These are phyloP conservation scores for Masticophis lateralis DNA, from an alignment of 2,797 vertebrate species.

Conservation along the genomic window DNA sequence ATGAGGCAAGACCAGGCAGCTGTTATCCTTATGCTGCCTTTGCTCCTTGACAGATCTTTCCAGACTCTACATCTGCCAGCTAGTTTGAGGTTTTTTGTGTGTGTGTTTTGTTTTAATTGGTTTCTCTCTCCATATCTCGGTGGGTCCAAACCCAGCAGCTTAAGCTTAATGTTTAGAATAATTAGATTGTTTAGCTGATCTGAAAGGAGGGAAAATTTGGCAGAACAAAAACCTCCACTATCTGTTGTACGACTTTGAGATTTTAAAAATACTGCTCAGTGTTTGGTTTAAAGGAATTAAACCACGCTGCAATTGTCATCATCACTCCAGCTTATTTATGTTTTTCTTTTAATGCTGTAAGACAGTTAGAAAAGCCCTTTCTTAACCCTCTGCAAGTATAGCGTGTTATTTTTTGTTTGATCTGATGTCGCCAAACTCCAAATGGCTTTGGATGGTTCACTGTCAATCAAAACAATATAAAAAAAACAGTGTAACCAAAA, in stretches of 20 bases:
- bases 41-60: conserved; percentile 26
- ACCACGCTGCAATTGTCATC: conserved; percentile 44
- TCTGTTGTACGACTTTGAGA: conserved; percentile 17
- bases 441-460: neutral
- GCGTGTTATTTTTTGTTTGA: neutral
- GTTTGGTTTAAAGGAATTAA: conserved; percentile 50
- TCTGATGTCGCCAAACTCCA: neutral
- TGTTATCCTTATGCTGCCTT: neutral
- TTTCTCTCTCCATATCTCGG: conserved; percentile 3
- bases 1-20: conserved; percentile 23
- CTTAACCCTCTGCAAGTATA: conserved; percentile 4
- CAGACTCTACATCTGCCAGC: conserved; percentile 19
- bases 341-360: neutral
- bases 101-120: neutral
- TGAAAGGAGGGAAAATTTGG: neutral
- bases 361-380: conserved; percentile 4
- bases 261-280: conserved; percentile 44
- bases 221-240: neutral
- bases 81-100: neutral
- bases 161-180: neutral
- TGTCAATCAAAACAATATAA: neutral
- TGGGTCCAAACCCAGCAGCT: conserved; percentile 29
- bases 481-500: neutral
- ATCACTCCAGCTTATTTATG: neutral
- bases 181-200: neutral